Evolutionary conservation across 1,140 invertebrate genomes (phyloP), one percentile per base, ranked within the genome.

Genomic region (Lordiphosa clarofinis): DNA sequence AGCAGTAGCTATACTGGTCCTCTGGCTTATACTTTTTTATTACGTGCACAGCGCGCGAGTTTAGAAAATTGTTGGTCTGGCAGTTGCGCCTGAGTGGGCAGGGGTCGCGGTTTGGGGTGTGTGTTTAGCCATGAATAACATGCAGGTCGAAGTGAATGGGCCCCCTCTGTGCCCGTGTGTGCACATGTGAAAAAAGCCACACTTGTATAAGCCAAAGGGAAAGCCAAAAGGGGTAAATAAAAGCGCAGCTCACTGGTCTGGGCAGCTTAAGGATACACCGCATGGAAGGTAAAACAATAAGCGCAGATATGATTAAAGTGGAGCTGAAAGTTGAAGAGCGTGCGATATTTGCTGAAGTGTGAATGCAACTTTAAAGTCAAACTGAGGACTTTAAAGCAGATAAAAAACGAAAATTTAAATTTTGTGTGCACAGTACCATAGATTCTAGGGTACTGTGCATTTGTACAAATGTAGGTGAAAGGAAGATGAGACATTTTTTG

Each of bases 91-190:
- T 59, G 38, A 39, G 46, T 21, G 63, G 55, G n/a, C 5, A 44
- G 46, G 60, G 55, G 43, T 57, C 56, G 70, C 48, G 57, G 56
- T 72, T 49, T 55, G 73, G 49, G 55, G 39, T 79, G 55, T 79
- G 58, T 78, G 60, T 38, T 78, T 84, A 73, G 57, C 64, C 73
- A 82, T 82, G 78, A 84, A 82, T 84, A 82, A 84, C 76, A 84
- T 82, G 64, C 78, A 76, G 78, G 68, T 82, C 73, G 79, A 82
- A 78, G 68, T 60, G 60, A 78, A 66, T 70, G 55, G 66, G 56
- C 54, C 64, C 24, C 15, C 21, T 54, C 11, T 56, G 63, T 52
- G 57, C 43, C 35, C 40, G 52, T 11, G 24, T 43, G 28, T 19
- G 28, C 10, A 55, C 58, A 43, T 66, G 54, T 37, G 55, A 62